phyloP scores from a whole-genome alignment of 2,113 vertebrate genomes.

The Cynopterus brachyotis region DNA sequence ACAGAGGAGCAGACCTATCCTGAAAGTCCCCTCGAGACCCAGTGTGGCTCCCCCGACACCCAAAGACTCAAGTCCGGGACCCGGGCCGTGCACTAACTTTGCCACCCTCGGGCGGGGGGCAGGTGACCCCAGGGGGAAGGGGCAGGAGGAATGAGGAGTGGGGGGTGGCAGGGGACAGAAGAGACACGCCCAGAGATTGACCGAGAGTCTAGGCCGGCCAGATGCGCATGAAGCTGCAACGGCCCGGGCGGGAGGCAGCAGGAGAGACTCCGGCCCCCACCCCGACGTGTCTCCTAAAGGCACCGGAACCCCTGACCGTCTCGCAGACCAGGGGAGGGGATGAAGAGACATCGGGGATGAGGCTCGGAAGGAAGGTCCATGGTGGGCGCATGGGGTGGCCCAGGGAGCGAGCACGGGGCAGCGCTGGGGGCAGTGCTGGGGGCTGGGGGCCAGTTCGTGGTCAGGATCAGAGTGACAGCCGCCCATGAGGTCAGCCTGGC shows the following conservation, averaged over 20 bases:
- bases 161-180: background rate
- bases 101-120: fast-evolving
- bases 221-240: fast-evolving
- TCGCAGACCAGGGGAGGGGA: background rate
- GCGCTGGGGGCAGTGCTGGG: fast-evolving
- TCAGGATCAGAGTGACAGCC: background rate
- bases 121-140: too few species aligned
- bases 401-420: background rate
- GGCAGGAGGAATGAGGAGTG: too few species aligned
- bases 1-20: background rate
- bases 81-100: background rate
- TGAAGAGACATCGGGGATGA: too few species aligned
- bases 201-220: background rate
- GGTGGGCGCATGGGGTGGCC: fast-evolving
- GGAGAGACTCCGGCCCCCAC: background rate
- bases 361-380: background rate
- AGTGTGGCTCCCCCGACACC: background rate
- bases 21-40: background rate
- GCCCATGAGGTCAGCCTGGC: background rate
- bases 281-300: background rate
- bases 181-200: background rate
- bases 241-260: too few species aligned
- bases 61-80: fast-evolving
- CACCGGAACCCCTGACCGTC: background rate
- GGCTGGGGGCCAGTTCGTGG: background rate